Evolutionary conservation across 2,113 vertebrate species (phyloP).

Genomic region (Ondatra zibethicus): DNA sequence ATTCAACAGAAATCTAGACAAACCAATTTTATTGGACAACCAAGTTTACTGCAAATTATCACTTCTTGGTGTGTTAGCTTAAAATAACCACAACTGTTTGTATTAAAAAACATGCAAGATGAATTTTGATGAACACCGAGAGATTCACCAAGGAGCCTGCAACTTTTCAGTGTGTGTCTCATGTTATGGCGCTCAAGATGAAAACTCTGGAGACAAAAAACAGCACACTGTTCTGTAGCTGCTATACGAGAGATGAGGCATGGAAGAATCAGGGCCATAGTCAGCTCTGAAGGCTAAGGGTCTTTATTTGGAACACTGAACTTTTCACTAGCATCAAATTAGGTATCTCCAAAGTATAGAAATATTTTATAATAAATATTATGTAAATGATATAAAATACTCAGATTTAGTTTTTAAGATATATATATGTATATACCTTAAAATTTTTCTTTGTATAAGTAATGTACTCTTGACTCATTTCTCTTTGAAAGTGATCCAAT

Average conservation of each 20-base stretch:
- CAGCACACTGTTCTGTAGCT: background rate
- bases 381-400: background rate
- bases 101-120: background rate
- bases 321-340: background rate
- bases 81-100: background rate
- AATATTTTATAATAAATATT: background rate
- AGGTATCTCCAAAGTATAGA: background rate
- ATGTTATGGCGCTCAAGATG: background rate
- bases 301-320: background rate
- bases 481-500: background rate
- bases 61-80: slow-evolving; percentile 15
- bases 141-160: background rate
- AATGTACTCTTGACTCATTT: slow-evolving; percentile 1
- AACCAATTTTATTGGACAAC: background rate
- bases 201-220: background rate
- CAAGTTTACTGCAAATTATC: background rate
- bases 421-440: background rate
- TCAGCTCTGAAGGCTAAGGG: background rate
- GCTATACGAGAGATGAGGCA: background rate
- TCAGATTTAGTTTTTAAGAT: background rate
- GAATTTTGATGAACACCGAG: background rate
- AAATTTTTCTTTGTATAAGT: background rate
- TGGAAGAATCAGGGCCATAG: background rate
- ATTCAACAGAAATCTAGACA: background rate
- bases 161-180: background rate